phyloP scores from a whole-genome alignment of 1,140 invertebrate genomes.

The Rhopalosiphum maidis region DNA sequence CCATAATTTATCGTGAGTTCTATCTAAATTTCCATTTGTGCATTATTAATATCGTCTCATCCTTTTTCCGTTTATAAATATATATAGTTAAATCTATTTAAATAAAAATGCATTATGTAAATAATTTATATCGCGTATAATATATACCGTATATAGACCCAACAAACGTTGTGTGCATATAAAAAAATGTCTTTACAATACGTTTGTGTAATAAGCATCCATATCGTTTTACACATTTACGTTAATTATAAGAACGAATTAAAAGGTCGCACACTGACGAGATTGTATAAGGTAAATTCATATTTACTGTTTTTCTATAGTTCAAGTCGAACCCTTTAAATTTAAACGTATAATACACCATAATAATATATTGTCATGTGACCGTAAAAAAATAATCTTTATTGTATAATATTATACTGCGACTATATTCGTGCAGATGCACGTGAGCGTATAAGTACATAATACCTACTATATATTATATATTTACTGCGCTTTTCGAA shows the following conservation, averaged over 20 bases:
- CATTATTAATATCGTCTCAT: neutral
- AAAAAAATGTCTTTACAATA: neutral
- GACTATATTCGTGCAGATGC: neutral
- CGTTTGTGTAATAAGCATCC: neutral
- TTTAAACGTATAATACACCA: neutral
- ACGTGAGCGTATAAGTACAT: neutral
- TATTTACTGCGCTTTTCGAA: neutral
- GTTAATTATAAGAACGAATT: neutral
- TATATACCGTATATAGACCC: no score
- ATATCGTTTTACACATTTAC: no score
- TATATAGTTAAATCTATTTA: neutral
- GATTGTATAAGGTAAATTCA: neutral
- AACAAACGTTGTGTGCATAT: no score
- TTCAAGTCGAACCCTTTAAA: neutral
- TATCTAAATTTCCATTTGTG: neutral
- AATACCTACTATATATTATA: neutral
- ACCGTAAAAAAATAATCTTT: neutral
- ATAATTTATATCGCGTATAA: neutral
- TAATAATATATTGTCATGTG: neutral
- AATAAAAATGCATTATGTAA: neutral
- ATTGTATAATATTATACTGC: neutral
- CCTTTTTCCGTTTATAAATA: neutral
- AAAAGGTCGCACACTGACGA: neutral
- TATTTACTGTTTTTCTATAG: neutral
- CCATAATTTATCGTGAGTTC: neutral